These are phyloP conservation scores for Mimumesa dahlbomi DNA, from an alignment of 2,888 invertebrate species.

Conservation along the genomic window DNA sequence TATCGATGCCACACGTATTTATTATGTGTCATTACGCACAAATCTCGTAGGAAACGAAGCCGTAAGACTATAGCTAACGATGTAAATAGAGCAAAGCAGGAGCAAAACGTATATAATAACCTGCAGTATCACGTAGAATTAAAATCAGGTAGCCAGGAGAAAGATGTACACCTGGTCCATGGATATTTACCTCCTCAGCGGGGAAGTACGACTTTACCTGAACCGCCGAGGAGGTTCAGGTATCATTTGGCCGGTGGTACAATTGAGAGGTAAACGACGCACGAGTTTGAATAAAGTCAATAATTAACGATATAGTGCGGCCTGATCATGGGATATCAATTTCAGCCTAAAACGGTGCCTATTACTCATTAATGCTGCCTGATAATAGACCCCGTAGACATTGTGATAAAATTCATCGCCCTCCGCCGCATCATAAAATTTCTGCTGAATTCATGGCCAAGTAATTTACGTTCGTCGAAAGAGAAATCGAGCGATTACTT, in stretches of 20 bases:
- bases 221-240: too few relatives aligned
- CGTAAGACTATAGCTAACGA: conserved; percentile 53
- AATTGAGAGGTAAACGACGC: too few relatives aligned
- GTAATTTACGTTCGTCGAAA: neutral
- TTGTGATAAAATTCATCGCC: conserved; percentile 39
- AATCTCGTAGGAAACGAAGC: conserved; percentile 53
- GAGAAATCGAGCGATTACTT: neutral
- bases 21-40: conserved; percentile 53
- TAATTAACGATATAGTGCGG: conserved; percentile 28
- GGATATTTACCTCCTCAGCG: too few relatives aligned
- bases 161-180: conserved; percentile 35
- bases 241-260: too few relatives aligned
- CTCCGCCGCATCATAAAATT: neutral
- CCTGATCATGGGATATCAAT: conserved; percentile 31
- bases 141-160: conserved; percentile 50
- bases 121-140: conserved; percentile 50
- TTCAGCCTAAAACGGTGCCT: conserved; percentile 26
- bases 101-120: conserved; percentile 57
- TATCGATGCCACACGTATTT: conserved; percentile 58
- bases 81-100: conserved; percentile 65
- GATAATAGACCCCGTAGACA: conserved; percentile 15
- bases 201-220: too few relatives aligned
- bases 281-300: conserved; percentile 22
- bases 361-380: conserved; percentile 17
- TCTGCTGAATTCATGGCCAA: neutral